phyloP scores from a whole-genome alignment of 2,888 invertebrate genomes.

The Pachydiplax longipennis region DNA sequence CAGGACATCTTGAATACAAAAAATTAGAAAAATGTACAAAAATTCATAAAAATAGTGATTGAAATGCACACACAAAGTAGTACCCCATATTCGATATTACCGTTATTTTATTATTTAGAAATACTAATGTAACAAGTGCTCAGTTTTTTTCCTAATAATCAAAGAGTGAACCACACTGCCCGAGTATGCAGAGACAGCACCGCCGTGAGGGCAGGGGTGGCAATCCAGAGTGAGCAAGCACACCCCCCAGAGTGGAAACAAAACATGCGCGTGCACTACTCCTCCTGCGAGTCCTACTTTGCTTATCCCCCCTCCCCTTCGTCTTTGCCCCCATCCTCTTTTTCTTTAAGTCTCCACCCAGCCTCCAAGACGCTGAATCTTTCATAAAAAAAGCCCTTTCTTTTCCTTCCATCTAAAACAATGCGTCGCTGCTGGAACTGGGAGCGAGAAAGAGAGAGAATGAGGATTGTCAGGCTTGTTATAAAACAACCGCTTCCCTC shows the following conservation, averaged over 20 bases:
- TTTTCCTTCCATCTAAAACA: neutral
- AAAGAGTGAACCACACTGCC: conserved; percentile 44
- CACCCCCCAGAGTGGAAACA: conserved; percentile 42
- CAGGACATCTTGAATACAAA: conserved; percentile 46
- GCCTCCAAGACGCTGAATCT: conserved; percentile 1
- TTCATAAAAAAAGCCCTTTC: neutral
- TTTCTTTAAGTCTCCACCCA: conserved; percentile 23
- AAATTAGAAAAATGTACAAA: conserved; percentile 49
- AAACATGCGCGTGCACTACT: conserved; percentile 11
- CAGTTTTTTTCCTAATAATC: conserved; percentile 32
- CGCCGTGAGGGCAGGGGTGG: conserved; percentile 35
- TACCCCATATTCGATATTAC: conserved; percentile 45
- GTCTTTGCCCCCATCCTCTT: neutral
- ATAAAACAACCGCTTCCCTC: neutral
- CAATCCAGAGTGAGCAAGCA: conserved; percentile 33
- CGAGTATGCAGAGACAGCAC: conserved; percentile 43
- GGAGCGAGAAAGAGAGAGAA: neutral
- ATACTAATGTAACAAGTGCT: conserved; percentile 42
- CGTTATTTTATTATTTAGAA: conserved; percentile 46
- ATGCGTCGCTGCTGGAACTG: neutral
- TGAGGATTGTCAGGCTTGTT: neutral
- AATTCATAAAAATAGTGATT: conserved; percentile 48
- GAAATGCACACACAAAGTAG: conserved; percentile 47
- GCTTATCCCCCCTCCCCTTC: neutral
- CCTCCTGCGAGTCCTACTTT: conserved; percentile 2